A percentile compares a stretch with the other conserved stretches of the same genome.
These are phyloP conservation scores for Daphoenositta chrysoptera DNA, from an alignment of 2,113 vertebrate genomes.

Conservation along the genomic window DNA sequence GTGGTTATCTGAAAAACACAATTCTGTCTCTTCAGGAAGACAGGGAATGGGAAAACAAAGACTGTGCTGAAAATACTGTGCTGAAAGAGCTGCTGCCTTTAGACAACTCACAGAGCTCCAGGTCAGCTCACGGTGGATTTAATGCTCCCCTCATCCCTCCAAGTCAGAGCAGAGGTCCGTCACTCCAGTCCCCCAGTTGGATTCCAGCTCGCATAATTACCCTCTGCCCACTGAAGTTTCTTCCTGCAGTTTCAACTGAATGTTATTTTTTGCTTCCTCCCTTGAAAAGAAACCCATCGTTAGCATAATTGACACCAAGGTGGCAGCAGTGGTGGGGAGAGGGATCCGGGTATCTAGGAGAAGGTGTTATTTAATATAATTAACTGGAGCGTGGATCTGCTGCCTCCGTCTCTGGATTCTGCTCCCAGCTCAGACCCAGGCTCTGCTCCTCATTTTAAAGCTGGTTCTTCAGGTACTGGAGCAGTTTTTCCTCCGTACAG, in stretches of 20 bases:
- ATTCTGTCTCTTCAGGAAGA: not conserved
- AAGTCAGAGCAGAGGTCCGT: not conserved
- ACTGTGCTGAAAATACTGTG: not conserved
- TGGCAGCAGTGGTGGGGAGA: not conserved
- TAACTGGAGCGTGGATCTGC: not conserved
- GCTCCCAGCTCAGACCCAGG: slow-evolving; percentile 5
- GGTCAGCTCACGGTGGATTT: fast-evolving
- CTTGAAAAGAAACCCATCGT: slow-evolving; percentile 23
- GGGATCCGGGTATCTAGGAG: not conserved
- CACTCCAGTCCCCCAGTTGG: not conserved
- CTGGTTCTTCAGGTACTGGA: slow-evolving; percentile 37
- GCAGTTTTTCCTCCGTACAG: not conserved
- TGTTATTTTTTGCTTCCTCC: slow-evolving; percentile 8
- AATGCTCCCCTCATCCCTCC: not conserved
- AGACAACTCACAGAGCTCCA: fast-evolving
- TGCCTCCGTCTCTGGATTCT: not conserved
- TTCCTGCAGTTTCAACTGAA: slow-evolving; percentile 31
- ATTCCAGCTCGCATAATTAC: not conserved
- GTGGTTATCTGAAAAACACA: slow-evolving; percentile 30
- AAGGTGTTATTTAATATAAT: slow-evolving; percentile 40
- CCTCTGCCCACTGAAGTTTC: slow-evolving; percentile 25
- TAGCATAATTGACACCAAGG: slow-evolving; percentile 43
- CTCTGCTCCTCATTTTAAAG: not conserved
- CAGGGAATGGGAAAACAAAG: not conserved
- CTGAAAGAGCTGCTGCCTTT: not conserved